Percentiles rank a stretch among this genome's conserved stretches.
Evolutionary conservation across 30 jellyfish, hydroid and myxozoan species (phyloP).

Genomic region (Aurelia sp.): DNA sequence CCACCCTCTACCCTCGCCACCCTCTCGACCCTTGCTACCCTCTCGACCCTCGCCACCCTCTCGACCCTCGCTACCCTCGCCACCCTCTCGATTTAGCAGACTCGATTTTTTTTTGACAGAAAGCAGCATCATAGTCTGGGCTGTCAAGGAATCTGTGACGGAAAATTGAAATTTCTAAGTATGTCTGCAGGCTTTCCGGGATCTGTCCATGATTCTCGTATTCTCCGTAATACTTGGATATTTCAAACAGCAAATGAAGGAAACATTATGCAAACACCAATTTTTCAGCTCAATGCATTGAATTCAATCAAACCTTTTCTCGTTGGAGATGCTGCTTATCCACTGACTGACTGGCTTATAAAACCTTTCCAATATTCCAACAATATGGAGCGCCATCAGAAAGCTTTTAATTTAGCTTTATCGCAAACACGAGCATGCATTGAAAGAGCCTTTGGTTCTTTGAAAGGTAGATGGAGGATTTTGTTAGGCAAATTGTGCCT

Average conservation of each 20-base stretch:
- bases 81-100: too few species aligned
- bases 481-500: conserved; percentile 1
- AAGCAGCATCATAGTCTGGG: conserved; percentile 47
- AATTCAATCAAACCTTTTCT: conserved; percentile 5
- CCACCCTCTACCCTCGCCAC: too few species aligned
- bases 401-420: conserved; percentile 9
- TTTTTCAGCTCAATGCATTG: conserved; percentile 4
- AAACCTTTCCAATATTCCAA: conserved; percentile 17
- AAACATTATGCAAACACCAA: conserved; percentile 2
- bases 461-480: conserved; percentile 30
- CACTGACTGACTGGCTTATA: conserved; percentile 34
- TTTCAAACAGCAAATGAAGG: conserved; percentile 23
- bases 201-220: conserved; percentile 38
- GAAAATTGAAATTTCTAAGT: conserved; percentile 11
- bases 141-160: conserved; percentile 63
- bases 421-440: conserved; percentile 27
- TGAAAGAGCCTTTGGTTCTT: conserved; percentile 33
- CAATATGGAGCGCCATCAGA: not conserved
- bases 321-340: conserved; percentile 38
- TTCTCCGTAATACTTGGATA: conserved; percentile 37
- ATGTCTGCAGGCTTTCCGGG: conserved; percentile 55
- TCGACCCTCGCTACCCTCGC: too few species aligned
- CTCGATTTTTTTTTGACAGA: too few species aligned
- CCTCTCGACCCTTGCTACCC: too few species aligned
- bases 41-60: too few species aligned